Evolutionary conservation across 64 coral and sea anemone species (phyloP), one percentile per base, ranked within the genome.

Genomic region (Porites australiensis): DNA sequence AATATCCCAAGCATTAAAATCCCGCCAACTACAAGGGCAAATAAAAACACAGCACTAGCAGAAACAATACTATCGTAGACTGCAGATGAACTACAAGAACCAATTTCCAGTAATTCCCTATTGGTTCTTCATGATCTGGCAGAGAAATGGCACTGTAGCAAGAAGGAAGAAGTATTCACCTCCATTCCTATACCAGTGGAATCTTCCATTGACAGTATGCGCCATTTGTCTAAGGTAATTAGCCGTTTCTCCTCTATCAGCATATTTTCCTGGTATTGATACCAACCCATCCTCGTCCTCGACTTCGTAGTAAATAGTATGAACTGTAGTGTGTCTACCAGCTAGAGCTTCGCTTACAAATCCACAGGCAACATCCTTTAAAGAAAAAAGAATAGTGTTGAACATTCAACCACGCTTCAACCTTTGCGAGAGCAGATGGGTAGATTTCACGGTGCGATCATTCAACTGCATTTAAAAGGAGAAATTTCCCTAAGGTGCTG

Each of bases 161-260:
- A 64, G 62, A 18, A 16, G 62, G 4, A 5, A 18, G 8, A 18
- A 64, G 50, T 50, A 74, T 77, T 50, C n/a, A 99, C 98, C 94
- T 88, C 94, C 94, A 79, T 65, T 96, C 79, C 94, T 99, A 73
- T 91, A 96, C 98, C 98, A 99, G 78, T 99, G 98, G 74, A 99
- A 99, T 50, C 98, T 82, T 0, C 98, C 98, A 46, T 85, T 88
- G 6, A 89, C 94, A n/a, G 81, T 77, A 92, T 91, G 98, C 51
- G 98, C 91, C 55, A 99, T 96, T 58, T 99, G 71, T 92, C 90
- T 93, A 13, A 96, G 79, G 19, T 70, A 72, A 21, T 88, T 72
- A 68, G 98, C 88, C 4, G 98, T 99, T 10, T 99, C 88, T 46
- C 63, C 86, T 83, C 88, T 66, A 23, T 96, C 91, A 14, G 94